These are phyloP conservation scores for Malurus leucopterus DNA, from an alignment of 2,797 vertebrate species.

Conservation along the genomic window DNA sequence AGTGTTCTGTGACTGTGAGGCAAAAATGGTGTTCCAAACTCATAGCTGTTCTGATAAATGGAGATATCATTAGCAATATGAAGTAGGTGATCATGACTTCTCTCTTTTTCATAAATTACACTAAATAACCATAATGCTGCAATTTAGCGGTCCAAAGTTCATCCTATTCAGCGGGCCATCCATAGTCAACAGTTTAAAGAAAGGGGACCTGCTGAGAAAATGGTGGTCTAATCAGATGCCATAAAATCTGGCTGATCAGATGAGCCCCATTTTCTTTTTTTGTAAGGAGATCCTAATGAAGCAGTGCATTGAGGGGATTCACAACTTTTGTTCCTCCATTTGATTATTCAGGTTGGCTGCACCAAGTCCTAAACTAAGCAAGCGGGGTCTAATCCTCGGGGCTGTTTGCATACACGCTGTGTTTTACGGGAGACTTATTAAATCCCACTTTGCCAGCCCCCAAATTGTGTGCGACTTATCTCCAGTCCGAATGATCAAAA, in stretches of 20 bases:
- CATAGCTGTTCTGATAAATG: constrained; percentile 78
- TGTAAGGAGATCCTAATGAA: constrained; percentile 89
- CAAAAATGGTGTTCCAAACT: constrained; percentile 68
- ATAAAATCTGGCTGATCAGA: constrained; percentile 95
- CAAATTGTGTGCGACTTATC: constrained; percentile 35
- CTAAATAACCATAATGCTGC: constrained; percentile 99
- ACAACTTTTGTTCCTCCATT: constrained; percentile 85
- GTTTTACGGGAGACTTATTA: constrained; percentile 67
- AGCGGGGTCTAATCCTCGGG: constrained; percentile 79
- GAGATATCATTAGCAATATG: constrained; percentile 79
- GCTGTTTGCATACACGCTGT: constrained; percentile 85
- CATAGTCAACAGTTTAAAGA: constrained; percentile 98
- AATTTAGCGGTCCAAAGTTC: constrained; percentile 92
- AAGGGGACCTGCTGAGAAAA: constrained; percentile 96
- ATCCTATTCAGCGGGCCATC: constrained; percentile 90
- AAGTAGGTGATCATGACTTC: constrained; percentile 78
- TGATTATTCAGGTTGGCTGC: constrained; percentile 93
- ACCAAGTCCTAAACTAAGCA: constrained; percentile 87
- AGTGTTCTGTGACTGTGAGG: constrained; percentile 48
- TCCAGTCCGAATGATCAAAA: constrained; percentile 42
- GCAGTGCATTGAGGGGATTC: constrained; percentile 77
- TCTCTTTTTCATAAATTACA: constrained; percentile 92
- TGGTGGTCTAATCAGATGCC: constrained; percentile 97
- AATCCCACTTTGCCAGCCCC: constrained; percentile 61
- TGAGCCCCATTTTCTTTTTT: constrained; percentile 81